phyloP scores from a whole-genome alignment of 1,140 invertebrate genomes.

The Steinernema khuongi region DNA sequence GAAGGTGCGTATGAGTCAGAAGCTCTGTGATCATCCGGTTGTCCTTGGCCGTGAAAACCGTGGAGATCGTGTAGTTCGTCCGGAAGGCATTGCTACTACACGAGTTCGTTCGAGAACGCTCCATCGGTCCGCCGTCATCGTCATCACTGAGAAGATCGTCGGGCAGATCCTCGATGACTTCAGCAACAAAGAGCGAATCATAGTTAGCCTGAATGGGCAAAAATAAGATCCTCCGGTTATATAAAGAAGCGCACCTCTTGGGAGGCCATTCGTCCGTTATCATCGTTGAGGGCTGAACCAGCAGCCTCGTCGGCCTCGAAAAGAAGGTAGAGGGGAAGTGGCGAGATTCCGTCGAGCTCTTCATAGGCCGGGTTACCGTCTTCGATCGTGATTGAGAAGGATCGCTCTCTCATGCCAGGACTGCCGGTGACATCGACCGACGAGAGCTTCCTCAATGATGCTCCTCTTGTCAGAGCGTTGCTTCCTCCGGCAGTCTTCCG shows the following conservation, averaged over 20 bases:
- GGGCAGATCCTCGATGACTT: slow-evolving; percentile 69
- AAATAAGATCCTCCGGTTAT: not conserved
- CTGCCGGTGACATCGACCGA: not conserved
- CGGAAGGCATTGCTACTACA: not conserved
- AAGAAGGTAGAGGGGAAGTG: slow-evolving; percentile 88
- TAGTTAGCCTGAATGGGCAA: slow-evolving; percentile 43
- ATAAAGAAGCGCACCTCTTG: not conserved
- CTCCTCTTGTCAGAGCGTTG: not conserved
- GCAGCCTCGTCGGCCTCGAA: slow-evolving; percentile 76
- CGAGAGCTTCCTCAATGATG: not conserved
- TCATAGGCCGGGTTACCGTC: slow-evolving; percentile 73
- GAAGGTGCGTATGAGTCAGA: slow-evolving; percentile 89
- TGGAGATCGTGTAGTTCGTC: not conserved
- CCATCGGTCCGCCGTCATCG: slow-evolving; percentile 33
- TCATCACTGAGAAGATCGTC: slow-evolving; percentile 33
- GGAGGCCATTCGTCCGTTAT: not conserved
- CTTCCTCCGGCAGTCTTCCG: not conserved
- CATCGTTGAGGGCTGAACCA: not conserved
- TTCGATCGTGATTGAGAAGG: slow-evolving; percentile 62
- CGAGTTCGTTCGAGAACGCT: not conserved
- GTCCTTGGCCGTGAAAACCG: slow-evolving; percentile 58
- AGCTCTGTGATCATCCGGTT: slow-evolving; percentile 71
- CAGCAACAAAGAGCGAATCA: slow-evolving; percentile 61
- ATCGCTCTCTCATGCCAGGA: slow-evolving; percentile 59
- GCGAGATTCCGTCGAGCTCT: slow-evolving; percentile 90